phyloP scores from a whole-genome alignment of 2,888 invertebrate species.

The Holacanthella duospinosa region DNA sequence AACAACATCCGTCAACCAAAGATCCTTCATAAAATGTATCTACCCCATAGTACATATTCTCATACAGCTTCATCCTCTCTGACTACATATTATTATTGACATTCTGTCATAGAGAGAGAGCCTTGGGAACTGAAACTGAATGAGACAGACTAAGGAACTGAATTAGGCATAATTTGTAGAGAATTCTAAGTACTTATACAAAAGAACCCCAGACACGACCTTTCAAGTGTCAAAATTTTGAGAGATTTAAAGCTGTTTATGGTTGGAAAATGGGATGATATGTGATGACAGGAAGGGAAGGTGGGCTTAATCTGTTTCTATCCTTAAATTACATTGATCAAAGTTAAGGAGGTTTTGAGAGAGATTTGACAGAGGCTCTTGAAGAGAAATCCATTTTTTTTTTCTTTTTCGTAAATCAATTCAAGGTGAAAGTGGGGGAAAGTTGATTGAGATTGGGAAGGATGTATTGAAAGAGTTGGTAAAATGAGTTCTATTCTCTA shows the following conservation, averaged over 20 bases:
- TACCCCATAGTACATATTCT: neutral
- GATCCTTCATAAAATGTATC: neutral
- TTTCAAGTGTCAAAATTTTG: too few species aligned
- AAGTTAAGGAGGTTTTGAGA: too few species aligned
- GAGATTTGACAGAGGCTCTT: too few species aligned
- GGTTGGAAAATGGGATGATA: neutral
- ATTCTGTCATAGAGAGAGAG: neutral
- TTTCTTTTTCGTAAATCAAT: too few species aligned
- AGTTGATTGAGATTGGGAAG: neutral
- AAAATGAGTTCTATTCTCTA: too few species aligned
- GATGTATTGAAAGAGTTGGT: too few species aligned
- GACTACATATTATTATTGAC: neutral
- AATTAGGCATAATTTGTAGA: neutral
- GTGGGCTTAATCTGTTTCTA: neutral
- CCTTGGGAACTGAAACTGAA: too few species aligned
- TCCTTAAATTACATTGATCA: too few species aligned
- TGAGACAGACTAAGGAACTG: neutral
- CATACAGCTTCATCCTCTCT: neutral
- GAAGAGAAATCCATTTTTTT: too few species aligned
- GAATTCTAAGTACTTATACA: neutral
- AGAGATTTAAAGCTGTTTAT: neutral
- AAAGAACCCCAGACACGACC: too few species aligned
- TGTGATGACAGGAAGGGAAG: too few species aligned
- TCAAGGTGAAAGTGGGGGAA: neutral
- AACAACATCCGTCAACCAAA: neutral